Evolutionary conservation across 1,140 invertebrate genomes (phyloP), one percentile per base, ranked within the genome.

Genomic region (Andrena cerasifolii): DNA sequence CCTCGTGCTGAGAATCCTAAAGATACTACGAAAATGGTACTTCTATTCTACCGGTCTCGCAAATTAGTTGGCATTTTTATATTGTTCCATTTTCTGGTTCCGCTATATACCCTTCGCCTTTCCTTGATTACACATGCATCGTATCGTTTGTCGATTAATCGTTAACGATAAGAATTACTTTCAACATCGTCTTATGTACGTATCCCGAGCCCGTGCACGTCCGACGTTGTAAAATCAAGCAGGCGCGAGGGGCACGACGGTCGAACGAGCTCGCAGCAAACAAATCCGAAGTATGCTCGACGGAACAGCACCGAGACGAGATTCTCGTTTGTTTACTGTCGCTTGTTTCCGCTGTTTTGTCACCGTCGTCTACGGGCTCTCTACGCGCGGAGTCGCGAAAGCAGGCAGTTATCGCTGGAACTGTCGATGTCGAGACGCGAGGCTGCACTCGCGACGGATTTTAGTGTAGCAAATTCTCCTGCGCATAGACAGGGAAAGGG

Each of bases 271-370:
- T 12, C 10, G 26, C 26, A 3, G 26, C 65, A 77, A 82, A 78
- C 61, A 81, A 82, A 81, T 78, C 45, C 66, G 43, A 77, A 79
- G 65, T 63, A 78, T 43, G 47, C 66, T 21, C 40, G 40, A 45
- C 31, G 43, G 4, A 62, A 68, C 65, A 8, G 43, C 18, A 40
- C 51, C 28, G 14, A 28, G 51, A 18, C 66, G 74, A 78, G 80
- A 80, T 80, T 72, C 80, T 66, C 74, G 81, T 82, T 83, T 83
- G 74, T 83, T 76, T 82, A 72, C 54, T 66, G 66, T 71, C 74
- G 61, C 76, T 83, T 77, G 53, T 40, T 59, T 71, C 67, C 45
- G 53, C 53, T 78, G 74, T 78, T 83, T 78, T 62, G 54, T 78
- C 65, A 68, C 40, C 31, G 21, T 58, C 40, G 36, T n/a, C 36